Evolutionary conservation across 2,888 invertebrate species (phyloP).

Genomic region (Lordiphosa fenestrarum): DNA sequence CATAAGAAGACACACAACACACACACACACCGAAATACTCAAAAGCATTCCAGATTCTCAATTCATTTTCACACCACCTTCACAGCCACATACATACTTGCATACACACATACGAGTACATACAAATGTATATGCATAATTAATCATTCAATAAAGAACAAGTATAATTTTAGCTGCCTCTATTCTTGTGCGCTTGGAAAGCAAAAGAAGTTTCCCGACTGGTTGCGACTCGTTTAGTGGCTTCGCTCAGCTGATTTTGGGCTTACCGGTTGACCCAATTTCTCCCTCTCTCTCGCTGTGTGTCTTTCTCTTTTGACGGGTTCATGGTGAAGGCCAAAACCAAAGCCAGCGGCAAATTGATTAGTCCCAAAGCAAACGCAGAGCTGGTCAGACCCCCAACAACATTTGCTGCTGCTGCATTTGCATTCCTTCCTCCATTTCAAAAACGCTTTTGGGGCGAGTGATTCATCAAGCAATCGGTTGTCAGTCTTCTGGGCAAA

Average conservation of each 20-base stretch:
- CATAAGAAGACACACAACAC: no score
- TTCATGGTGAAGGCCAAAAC: constrained; percentile 27
- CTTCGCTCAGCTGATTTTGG: constrained; percentile 48
- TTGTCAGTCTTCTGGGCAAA: constrained; percentile 29
- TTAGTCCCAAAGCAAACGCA: constrained; percentile 52
- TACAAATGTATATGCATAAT: constrained; percentile 27
- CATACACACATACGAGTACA: constrained; percentile 9
- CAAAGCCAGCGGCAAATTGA: constrained; percentile 39
- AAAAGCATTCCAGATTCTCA: not conserved
- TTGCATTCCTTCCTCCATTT: constrained; percentile 28
- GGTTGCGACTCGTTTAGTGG: constrained; percentile 24
- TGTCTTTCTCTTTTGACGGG: no score
- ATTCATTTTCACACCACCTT: constrained; percentile 1
- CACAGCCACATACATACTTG: constrained; percentile 13
- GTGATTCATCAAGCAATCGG: constrained; percentile 47
- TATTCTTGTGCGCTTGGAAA: not conserved
- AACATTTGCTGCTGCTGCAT: constrained; percentile 11
- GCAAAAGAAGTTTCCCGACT: constrained; percentile 9
- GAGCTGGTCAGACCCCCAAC: constrained; percentile 27
- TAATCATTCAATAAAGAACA: constrained; percentile 45
- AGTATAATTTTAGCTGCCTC: constrained; percentile 34
- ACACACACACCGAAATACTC: no score
- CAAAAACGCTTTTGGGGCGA: no score
- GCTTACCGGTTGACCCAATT: constrained; percentile 64
- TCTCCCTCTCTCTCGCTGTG: constrained; percentile 7